Conservation (phyloP, 2,888 invertebrate species). For the Brachyopa scutellaris region DNA sequence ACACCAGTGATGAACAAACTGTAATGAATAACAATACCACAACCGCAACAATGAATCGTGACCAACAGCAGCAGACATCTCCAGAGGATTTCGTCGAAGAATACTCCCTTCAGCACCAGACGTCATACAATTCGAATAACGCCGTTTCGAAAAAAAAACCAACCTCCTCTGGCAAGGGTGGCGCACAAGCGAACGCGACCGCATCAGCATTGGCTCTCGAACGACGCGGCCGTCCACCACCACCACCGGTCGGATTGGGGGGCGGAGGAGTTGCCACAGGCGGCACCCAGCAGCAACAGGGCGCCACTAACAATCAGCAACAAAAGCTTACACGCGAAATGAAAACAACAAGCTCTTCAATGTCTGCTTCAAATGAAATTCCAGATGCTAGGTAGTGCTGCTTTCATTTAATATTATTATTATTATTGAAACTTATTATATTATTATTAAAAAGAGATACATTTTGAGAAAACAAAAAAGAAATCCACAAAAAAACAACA, state of each 20-base stretch:
- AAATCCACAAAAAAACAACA: constrained; percentile 42
- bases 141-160: constrained; percentile 75
- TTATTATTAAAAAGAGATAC: constrained; percentile 75
- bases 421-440: constrained; percentile 81
- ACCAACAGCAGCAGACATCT: constrained; percentile 82
- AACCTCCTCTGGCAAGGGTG: constrained; percentile 75
- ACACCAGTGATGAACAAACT: constrained; percentile 75
- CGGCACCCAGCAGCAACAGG: constrained; percentile 72
- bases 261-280: constrained; percentile 71
- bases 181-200: constrained; percentile 69
- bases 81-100: constrained; percentile 81
- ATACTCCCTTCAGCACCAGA: constrained; percentile 76
- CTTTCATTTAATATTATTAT: constrained; percentile 77
- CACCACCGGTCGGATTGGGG: constrained; percentile 72
- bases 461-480: constrained; percentile 53
- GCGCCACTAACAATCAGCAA: constrained; percentile 74
- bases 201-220: constrained; percentile 79
- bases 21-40: constrained; percentile 79
- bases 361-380: constrained; percentile 81
- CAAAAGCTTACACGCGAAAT: constrained; percentile 78
- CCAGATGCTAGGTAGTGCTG: constrained; percentile 82
- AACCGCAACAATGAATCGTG: constrained; percentile 74
- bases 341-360: constrained; percentile 75
- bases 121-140: constrained; percentile 77
- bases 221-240: constrained; percentile 79